A percentile compares a stretch with the other conserved stretches of the same genome.
Evolutionary conservation across 2,797 vertebrate species (phyloP).

Genomic region (Falco berigora): DNA sequence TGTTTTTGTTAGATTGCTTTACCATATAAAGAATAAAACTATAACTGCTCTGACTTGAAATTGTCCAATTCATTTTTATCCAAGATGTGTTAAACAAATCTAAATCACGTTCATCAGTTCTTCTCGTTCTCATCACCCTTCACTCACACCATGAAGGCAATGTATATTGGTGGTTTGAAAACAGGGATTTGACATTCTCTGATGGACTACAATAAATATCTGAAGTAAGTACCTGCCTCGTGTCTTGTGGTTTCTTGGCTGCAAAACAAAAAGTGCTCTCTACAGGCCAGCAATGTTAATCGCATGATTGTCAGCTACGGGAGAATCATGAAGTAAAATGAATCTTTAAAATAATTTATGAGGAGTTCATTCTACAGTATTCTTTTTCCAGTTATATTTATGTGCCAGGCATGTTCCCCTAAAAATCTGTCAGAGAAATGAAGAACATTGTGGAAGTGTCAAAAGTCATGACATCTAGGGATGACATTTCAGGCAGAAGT

Average conservation of each 20-base stretch:
- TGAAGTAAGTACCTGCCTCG: background rate
- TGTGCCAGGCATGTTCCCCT: background rate
- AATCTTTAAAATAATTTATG: background rate
- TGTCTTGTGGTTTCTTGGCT: slow-evolving; percentile 12
- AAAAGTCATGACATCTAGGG: background rate
- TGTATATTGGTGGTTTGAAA: slow-evolving; percentile 31
- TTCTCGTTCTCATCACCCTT: background rate
- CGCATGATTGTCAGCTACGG: background rate
- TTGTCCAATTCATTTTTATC: background rate
- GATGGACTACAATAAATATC: slow-evolving; percentile 52
- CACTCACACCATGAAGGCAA: slow-evolving; percentile 13
- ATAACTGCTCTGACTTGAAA: slow-evolving; percentile 22
- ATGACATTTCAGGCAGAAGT: background rate
- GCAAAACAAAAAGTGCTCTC: background rate
- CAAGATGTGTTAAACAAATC: background rate
- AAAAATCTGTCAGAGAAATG: background rate
- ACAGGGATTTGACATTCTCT: slow-evolving; percentile 62
- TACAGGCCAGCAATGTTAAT: background rate
- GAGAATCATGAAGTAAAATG: background rate
- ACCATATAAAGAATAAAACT: slow-evolving; percentile 40
- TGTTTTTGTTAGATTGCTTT: slow-evolving; percentile 53
- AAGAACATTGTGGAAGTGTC: background rate
- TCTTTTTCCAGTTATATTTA: background rate
- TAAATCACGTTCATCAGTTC: background rate
- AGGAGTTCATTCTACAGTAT: background rate